Base-by-base conservation (phyloP, 2,113 vertebrate genomes). In the Oenanthe melanoleuca region DNA sequence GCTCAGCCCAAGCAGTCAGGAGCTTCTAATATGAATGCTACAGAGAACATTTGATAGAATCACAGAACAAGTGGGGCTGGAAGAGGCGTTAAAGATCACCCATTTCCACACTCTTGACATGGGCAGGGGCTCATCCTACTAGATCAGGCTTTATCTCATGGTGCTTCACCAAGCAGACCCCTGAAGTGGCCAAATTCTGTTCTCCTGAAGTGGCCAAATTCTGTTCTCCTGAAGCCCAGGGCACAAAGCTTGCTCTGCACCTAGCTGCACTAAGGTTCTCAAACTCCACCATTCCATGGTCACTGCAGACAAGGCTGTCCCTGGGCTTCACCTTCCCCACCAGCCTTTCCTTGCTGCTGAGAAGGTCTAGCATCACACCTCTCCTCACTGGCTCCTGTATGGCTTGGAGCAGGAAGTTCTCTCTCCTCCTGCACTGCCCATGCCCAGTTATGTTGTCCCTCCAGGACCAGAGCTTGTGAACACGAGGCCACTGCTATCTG, bases 1-100 rank as follows among this genome's bases (percentile, higher is more conserved):
- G 38, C 34, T 61, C 69, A 78, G 56, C 20, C 28, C 0, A 1
- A 45, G 49, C 5, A 0, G 19, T 33, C 8, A 5, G 50, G 13
- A 53, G 8, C 31, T 33, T 34, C 47, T 28, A 44, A 52, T 5
- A 9, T 42, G 61, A 92, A 31, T 6, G 61, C 28, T 60, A 37
- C 7, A 5, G 61, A 81, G 65, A 74, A 24, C 0, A 0, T 33
- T 29, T 61, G 47, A 47, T 6, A 61, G 38, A 53, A 53, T 22
- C 24, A 40, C 14, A 31, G 45, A 74, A 47, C 31, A 11, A 4
- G 11, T 53, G 40, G n/a, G 47, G 29, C 38, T 75, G 25, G n/a
- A 61, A 55, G 29, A 28, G 9, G 20, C 47, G 55, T 67, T 67
- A 55, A 53, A 26, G 38, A 31, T 47, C 38, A 47, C 8, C 29